phyloP scores from a whole-genome alignment of 2,888 invertebrate genomes.

The Pachydiplax longipennis region DNA sequence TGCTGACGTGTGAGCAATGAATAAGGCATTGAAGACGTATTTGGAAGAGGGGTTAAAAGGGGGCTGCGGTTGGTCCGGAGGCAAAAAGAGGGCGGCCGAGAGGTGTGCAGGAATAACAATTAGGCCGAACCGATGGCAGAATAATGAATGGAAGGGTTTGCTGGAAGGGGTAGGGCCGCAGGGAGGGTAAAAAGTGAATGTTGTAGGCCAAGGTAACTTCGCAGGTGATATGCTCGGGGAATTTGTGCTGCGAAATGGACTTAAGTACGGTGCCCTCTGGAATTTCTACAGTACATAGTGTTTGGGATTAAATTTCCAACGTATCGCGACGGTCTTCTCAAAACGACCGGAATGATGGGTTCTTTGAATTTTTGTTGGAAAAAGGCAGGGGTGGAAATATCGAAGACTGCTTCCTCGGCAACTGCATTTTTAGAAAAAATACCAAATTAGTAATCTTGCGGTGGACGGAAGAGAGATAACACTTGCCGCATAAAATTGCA shows the following conservation, averaged over 20 bases:
- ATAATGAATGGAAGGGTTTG: background rate
- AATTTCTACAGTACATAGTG: background rate
- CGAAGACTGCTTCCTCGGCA: too few relatives aligned
- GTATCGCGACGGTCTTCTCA: too few relatives aligned
- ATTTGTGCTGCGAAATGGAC: background rate
- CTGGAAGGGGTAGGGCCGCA: background rate
- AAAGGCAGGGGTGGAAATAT: too few relatives aligned
- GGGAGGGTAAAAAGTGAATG: background rate
- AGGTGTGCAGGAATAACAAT: conserved; percentile 15
- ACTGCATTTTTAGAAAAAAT: too few relatives aligned
- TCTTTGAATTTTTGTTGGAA: too few relatives aligned
- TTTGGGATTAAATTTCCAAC: background rate
- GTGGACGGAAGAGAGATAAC: too few relatives aligned
- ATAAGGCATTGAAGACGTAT: background rate
- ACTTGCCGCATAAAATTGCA: too few relatives aligned
- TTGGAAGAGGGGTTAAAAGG: background rate
- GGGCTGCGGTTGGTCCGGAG: background rate
- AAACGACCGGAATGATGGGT: too few relatives aligned
- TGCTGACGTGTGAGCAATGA: background rate
- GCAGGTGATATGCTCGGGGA: background rate
- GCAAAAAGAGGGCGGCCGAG: background rate
- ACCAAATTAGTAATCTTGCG: too few relatives aligned
- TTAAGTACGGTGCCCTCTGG: background rate
- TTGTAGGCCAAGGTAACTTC: background rate
- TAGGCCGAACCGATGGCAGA: conserved; percentile 16